Percentiles rank a stretch among this genome's conserved stretches.
phyloP scores from a whole-genome alignment of 37 sponge, comb jelly and placozoan species.

The Beroe forskalii region DNA sequence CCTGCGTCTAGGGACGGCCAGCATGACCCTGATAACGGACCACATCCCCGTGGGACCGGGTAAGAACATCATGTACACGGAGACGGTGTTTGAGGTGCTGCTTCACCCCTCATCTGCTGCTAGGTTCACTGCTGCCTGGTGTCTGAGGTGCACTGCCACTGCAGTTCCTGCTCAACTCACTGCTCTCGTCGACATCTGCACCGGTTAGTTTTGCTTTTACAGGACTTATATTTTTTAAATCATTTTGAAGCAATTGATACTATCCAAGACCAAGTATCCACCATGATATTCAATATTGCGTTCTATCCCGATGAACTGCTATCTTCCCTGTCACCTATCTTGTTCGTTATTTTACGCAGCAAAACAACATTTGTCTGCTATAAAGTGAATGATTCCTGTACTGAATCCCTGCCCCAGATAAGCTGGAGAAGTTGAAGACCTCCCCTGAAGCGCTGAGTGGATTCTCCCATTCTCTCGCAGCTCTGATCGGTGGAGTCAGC shows the following conservation, averaged over 20 bases:
- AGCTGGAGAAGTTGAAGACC: slow-evolving; percentile 59
- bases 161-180: slow-evolving; percentile 90
- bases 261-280: no score
- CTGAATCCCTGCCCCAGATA: no score
- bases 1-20: slow-evolving; percentile 77
- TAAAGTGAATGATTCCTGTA: no score
- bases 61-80: slow-evolving; percentile 66
- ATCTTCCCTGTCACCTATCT: no score
- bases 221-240: neutral
- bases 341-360: no score
- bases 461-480: slow-evolving; percentile 78
- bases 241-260: no score
- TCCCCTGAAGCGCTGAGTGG: slow-evolving; percentile 74
- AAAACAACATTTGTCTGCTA: no score
- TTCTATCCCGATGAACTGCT: no score
- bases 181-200: slow-evolving; percentile 73
- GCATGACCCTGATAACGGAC: slow-evolving; percentile 72
- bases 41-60: slow-evolving; percentile 49
- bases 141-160: slow-evolving; percentile 77
- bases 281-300: no score
- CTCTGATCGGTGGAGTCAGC: slow-evolving; percentile 80
- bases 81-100: slow-evolving; percentile 72
- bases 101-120: slow-evolving; percentile 70
- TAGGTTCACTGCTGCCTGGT: slow-evolving; percentile 85
- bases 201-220: slow-evolving; percentile 20